These are phyloP conservation scores for Albula goreensis DNA, from an alignment of 2,113 vertebrate species.

Conservation along the genomic window DNA sequence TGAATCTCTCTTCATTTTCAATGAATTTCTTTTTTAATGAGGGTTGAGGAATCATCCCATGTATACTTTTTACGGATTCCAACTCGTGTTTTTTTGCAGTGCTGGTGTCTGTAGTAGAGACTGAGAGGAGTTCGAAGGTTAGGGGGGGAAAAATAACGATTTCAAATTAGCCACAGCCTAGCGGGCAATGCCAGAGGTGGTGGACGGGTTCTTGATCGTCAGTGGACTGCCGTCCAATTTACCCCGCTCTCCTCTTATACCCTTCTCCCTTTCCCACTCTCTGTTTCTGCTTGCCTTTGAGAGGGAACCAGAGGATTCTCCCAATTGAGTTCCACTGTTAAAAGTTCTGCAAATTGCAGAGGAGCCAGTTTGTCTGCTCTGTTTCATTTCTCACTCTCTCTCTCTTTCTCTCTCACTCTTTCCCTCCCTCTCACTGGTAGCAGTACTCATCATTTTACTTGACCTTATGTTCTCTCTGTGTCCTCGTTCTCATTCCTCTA, in stretches of 20 bases:
- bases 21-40: not conserved
- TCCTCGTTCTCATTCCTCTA: not conserved
- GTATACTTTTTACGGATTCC: not conserved
- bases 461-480: not conserved
- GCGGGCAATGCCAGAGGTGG: not conserved
- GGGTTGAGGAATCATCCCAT: not conserved
- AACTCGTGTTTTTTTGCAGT: not conserved
- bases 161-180: not conserved
- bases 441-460: conserved; percentile 16
- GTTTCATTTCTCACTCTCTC: not conserved
- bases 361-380: not conserved
- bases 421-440: not conserved
- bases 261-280: not conserved
- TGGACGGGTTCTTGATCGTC: not conserved
- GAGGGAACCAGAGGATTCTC: not conserved
- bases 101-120: not conserved
- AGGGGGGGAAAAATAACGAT: not conserved
- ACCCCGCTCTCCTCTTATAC: not conserved
- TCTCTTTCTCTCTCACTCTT: not conserved
- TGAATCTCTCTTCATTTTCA: not conserved
- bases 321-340: not conserved
- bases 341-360: conserved; percentile 3
- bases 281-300: not conserved
- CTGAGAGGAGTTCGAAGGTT: not conserved
- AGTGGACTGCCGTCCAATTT: conserved; percentile 14